These are phyloP conservation scores for Scaptomyza graminum DNA, from an alignment of 1,140 invertebrate genomes.

Conservation along the genomic window DNA sequence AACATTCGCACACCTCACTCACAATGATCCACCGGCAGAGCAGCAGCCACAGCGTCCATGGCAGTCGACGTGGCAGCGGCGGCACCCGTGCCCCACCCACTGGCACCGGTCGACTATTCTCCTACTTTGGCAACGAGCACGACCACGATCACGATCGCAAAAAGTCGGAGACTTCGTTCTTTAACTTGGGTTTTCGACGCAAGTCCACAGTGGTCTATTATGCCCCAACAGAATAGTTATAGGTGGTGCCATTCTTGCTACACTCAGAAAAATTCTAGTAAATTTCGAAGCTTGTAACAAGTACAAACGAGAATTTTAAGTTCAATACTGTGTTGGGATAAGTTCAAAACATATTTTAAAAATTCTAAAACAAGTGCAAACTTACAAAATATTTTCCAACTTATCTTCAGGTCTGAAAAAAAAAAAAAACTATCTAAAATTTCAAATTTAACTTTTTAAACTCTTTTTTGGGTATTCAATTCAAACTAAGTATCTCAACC, in stretches of 20 bases:
- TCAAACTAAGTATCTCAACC: too few relatives aligned
- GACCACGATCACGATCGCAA: slow-evolving; percentile 79
- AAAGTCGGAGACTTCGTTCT: slow-evolving; percentile 81
- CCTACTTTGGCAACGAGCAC: slow-evolving; percentile 78
- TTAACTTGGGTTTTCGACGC: slow-evolving; percentile 79
- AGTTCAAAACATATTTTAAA: too few relatives aligned
- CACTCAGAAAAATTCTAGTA: background rate
- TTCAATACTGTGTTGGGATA: too few relatives aligned
- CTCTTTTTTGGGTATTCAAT: too few relatives aligned
- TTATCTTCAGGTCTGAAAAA: too few relatives aligned
- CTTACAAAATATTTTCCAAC: too few relatives aligned
- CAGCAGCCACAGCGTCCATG: slow-evolving; percentile 67
- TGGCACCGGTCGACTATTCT: slow-evolving; percentile 70
- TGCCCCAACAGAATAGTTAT: slow-evolving; percentile 62
- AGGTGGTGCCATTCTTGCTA: background rate
- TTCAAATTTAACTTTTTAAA: too few relatives aligned
- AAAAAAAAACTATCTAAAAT: too few relatives aligned
- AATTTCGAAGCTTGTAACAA: too few relatives aligned
- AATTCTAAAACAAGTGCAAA: too few relatives aligned
- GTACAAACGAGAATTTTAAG: too few relatives aligned
- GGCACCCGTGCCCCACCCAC: slow-evolving; percentile 52
- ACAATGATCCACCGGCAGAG: slow-evolving; percentile 73
- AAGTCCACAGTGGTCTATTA: slow-evolving; percentile 82
- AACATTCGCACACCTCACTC: slow-evolving; percentile 74
- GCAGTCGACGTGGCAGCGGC: slow-evolving; percentile 39